phyloP scores from a whole-genome alignment of 1,140 invertebrate species.

The Diorhabda sublineata region DNA sequence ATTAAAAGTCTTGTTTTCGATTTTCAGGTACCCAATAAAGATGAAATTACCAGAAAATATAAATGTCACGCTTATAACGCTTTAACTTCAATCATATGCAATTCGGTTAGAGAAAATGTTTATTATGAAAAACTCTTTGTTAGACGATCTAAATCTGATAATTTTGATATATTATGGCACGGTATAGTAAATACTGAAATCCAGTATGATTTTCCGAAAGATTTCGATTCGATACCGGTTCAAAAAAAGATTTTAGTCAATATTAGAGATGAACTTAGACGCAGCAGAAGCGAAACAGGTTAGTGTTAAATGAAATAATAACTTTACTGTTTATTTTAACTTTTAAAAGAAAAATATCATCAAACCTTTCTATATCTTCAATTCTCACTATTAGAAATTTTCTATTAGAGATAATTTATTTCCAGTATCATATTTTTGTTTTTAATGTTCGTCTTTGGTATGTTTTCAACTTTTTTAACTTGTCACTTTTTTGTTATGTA shows the following conservation, averaged over 20 bases:
- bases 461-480: no score
- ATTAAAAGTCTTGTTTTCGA: no score
- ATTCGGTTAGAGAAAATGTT: conserved; percentile 36
- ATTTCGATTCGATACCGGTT: conserved; percentile 47
- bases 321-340: no score
- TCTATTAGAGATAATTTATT: no score
- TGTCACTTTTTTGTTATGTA: no score
- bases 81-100: conserved; percentile 30
- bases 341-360: no score
- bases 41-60: conserved; percentile 28
- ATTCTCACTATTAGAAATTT: no score
- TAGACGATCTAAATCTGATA: conserved; percentile 40
- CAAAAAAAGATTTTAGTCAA: conserved; percentile 48
- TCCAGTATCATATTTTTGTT: no score
- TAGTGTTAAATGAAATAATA: no score
- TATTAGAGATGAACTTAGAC: conserved; percentile 38
- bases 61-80: conserved; percentile 36
- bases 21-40: neutral
- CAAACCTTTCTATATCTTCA: no score
- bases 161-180: conserved; percentile 47
- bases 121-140: conserved; percentile 40
- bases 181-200: conserved; percentile 48
- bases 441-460: no score
- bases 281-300: neutral
- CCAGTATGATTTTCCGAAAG: conserved; percentile 46